A percentile compares a stretch with the other conserved stretches of the same genome.
phyloP scores from a whole-genome alignment of 2,888 invertebrate genomes.

The Anarsia innoxiella region DNA sequence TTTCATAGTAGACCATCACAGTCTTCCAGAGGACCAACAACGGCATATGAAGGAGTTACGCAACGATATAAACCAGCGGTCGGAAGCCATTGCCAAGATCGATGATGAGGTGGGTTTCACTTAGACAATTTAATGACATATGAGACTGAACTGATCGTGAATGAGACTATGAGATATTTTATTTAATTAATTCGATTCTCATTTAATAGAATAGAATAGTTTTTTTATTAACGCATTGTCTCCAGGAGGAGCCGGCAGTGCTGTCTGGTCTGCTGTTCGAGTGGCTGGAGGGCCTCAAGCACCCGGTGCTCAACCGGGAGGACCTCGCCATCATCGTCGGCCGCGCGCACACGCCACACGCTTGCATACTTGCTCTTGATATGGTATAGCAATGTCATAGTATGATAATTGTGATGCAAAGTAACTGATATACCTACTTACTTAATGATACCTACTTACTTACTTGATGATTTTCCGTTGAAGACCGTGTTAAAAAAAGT shows the following conservation, averaged over 20 bases:
- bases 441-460: no score
- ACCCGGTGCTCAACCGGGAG: slow-evolving; percentile 78
- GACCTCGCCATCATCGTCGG: slow-evolving; percentile 80
- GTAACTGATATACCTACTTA: no score
- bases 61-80: slow-evolving; percentile 79
- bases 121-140: no score
- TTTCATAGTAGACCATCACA: slow-evolving; percentile 73
- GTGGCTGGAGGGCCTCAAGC: slow-evolving; percentile 85
- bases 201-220: no score
- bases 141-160: no score
- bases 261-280: slow-evolving; percentile 80
- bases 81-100: slow-evolving; percentile 78
- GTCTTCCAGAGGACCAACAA: slow-evolving; percentile 71
- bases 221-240: no score
- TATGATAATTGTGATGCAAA: no score
- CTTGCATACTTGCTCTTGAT: slow-evolving; percentile 76
- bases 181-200: no score
- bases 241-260: slow-evolving; percentile 70
- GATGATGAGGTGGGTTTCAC: slow-evolving; percentile 76
- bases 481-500: no score
- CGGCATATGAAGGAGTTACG: slow-evolving; percentile 71
- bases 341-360: slow-evolving; percentile 75
- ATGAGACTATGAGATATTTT: no score
- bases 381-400: no score
- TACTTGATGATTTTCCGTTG: no score